A percentile compares a stretch with the other conserved stretches of the same genome.
These are phyloP conservation scores for Drosophila jambulina DNA, from an alignment of 1,140 invertebrate genomes.

Conservation along the genomic window DNA sequence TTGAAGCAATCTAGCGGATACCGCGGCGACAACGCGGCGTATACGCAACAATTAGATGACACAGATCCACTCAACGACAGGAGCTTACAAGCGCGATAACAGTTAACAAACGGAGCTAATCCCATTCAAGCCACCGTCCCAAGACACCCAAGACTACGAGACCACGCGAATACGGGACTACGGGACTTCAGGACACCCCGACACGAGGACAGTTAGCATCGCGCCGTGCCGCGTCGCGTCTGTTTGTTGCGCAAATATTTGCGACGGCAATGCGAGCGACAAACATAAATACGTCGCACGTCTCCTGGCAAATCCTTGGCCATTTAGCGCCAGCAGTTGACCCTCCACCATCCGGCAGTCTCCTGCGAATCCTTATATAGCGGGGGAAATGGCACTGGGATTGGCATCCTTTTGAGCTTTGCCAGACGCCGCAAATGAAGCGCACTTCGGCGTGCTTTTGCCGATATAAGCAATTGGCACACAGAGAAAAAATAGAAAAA, in stretches of 20 bases:
- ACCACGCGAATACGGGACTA: not conserved
- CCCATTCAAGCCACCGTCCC: constrained; percentile 48
- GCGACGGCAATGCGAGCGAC: constrained; percentile 65
- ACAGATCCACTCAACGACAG: constrained; percentile 66
- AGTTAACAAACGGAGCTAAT: constrained; percentile 78
- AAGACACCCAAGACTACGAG: constrained; percentile 3
- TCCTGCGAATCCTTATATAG: not conserved
- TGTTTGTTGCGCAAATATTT: constrained; percentile 79
- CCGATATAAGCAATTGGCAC: constrained; percentile 67
- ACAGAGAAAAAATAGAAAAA: not conserved
- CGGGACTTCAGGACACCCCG: not conserved
- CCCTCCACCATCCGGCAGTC: constrained; percentile 30
- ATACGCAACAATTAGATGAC: constrained; percentile 64
- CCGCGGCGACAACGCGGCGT: constrained; percentile 24
- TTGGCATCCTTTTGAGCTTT: constrained; percentile 71
- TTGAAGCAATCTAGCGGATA: constrained; percentile 20
- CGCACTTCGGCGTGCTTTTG: constrained; percentile 68
- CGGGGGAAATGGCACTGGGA: constrained; percentile 5
- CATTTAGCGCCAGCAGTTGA: constrained; percentile 70
- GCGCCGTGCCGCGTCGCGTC: constrained; percentile 12
- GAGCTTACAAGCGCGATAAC: constrained; percentile 78
- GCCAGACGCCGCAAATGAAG: constrained; percentile 70
- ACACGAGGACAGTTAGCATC: constrained; percentile 1
- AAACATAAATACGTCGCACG: constrained; percentile 74
- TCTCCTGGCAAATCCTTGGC: constrained; percentile 70